Evolutionary conservation across 1,140 invertebrate genomes (phyloP).

Genomic region (Neocloeon triangulifer): DNA sequence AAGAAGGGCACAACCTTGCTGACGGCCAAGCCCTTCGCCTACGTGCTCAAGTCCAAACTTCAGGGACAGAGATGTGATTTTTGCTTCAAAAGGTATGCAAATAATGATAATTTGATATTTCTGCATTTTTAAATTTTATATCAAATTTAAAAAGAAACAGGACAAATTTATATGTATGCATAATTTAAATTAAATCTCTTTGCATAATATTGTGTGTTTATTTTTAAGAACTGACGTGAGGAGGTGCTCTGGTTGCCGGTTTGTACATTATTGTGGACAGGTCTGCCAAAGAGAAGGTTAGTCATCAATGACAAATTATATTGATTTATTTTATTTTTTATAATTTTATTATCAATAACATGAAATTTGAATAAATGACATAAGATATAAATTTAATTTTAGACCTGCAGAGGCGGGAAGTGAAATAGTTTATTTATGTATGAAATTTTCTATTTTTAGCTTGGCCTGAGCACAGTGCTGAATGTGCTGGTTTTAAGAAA

Average conservation of each 20-base stretch:
- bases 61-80: slow-evolving; percentile 30
- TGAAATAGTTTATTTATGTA: too few relatives aligned
- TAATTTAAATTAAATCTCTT: slow-evolving; percentile 6
- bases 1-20: slow-evolving; percentile 24
- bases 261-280: slow-evolving; percentile 51
- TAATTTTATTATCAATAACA: too few relatives aligned
- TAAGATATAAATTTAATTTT: too few relatives aligned
- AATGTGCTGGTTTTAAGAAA: slow-evolving; percentile 45
- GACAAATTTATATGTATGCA: slow-evolving; percentile 6
- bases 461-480: slow-evolving; percentile 52
- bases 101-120: not conserved
- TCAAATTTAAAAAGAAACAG: slow-evolving; percentile 6
- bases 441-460: too few relatives aligned
- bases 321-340: too few relatives aligned
- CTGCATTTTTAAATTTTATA: slow-evolving; percentile 5
- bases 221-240: slow-evolving; percentile 34
- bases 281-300: slow-evolving; percentile 46
- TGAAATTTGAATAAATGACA: too few relatives aligned
- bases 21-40: slow-evolving; percentile 33
- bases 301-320: too few relatives aligned
- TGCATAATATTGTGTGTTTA: too few relatives aligned
- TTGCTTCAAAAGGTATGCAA: slow-evolving; percentile 31
- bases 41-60: slow-evolving; percentile 27
- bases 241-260: slow-evolving; percentile 59
- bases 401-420: too few relatives aligned